These are phyloP conservation scores for Pomacea canaliculata DNA, from an alignment of 2,888 invertebrate species.

Conservation along the genomic window DNA sequence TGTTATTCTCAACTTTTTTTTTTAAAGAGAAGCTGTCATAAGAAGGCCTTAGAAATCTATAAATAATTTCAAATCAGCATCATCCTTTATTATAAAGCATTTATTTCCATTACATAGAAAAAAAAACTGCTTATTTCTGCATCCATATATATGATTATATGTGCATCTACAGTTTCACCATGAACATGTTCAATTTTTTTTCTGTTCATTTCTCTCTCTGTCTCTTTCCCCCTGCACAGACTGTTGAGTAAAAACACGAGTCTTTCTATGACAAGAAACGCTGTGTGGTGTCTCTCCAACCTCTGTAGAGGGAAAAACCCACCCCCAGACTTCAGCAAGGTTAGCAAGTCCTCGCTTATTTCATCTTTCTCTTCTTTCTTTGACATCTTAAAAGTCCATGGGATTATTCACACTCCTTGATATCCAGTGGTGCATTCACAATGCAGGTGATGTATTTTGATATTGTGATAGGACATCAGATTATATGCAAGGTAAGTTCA, in stretches of 20 bases:
- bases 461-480: too few species aligned
- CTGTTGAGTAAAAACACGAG: constrained; percentile 82
- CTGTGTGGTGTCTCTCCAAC: constrained; percentile 98
- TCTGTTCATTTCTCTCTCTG: constrained; percentile 7
- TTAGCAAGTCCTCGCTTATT: constrained; percentile 61
- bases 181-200: neutral
- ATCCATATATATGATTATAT: too few species aligned
- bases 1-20: neutral
- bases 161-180: too few species aligned
- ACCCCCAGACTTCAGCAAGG: constrained; percentile 89
- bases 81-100: too few species aligned
- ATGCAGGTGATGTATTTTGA: neutral
- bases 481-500: too few species aligned
- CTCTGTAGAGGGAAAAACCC: constrained; percentile 97
- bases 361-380: too few species aligned
- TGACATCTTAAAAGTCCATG: too few species aligned
- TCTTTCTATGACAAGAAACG: constrained; percentile 86
- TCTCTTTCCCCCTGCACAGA: constrained; percentile 71
- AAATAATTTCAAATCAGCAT: neutral
- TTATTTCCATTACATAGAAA: too few species aligned
- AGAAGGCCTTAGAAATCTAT: neutral
- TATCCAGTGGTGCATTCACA: neutral
- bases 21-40: neutral
- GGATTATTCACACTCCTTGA: neutral
- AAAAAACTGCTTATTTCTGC: too few species aligned